A percentile compares a stretch with the other conserved stretches of the same genome.
Evolutionary conservation across 2,888 invertebrate species (phyloP).

Genomic region (Malachius bipustulatus): DNA sequence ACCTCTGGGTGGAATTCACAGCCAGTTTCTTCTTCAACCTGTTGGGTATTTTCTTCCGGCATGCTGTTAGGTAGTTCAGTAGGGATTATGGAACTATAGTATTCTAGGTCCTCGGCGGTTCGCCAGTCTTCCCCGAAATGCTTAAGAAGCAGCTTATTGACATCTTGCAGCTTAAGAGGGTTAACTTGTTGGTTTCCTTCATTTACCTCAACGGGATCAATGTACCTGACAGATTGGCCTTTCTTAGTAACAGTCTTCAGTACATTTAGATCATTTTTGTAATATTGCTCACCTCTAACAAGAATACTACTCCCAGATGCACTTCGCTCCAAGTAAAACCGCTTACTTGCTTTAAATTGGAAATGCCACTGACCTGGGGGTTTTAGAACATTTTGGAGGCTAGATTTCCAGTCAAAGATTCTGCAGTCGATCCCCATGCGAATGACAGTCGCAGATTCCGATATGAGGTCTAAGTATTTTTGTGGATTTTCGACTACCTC

Average conservation of each 20-base stretch:
- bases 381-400: no score
- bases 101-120: not conserved
- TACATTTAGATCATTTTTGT: slow-evolving; percentile 1
- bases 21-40: not conserved
- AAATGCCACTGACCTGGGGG: slow-evolving; percentile 2
- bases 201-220: not conserved
- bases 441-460: no score
- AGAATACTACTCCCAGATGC: not conserved
- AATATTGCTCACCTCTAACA: slow-evolving; percentile 1
- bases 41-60: not conserved
- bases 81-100: slow-evolving; percentile 1
- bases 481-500: slow-evolving; percentile 11
- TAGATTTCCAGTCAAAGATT: slow-evolving; percentile 3
- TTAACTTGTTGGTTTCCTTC: slow-evolving; percentile 1
- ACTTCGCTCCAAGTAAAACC: slow-evolving; percentile 2
- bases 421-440: slow-evolving; percentile 3
- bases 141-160: no score
- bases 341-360: slow-evolving; percentile 3
- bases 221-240: slow-evolving; percentile 1
- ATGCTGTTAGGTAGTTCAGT: slow-evolving; percentile 1
- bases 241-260: slow-evolving; percentile 1
- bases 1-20: slow-evolving; percentile 2
- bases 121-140: slow-evolving; percentile 3
- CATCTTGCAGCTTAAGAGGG: slow-evolving; percentile 3
- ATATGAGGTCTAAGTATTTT: slow-evolving; percentile 13